phyloP scores from a whole-genome alignment of 2,113 vertebrate species.

The Indicator indicator region DNA sequence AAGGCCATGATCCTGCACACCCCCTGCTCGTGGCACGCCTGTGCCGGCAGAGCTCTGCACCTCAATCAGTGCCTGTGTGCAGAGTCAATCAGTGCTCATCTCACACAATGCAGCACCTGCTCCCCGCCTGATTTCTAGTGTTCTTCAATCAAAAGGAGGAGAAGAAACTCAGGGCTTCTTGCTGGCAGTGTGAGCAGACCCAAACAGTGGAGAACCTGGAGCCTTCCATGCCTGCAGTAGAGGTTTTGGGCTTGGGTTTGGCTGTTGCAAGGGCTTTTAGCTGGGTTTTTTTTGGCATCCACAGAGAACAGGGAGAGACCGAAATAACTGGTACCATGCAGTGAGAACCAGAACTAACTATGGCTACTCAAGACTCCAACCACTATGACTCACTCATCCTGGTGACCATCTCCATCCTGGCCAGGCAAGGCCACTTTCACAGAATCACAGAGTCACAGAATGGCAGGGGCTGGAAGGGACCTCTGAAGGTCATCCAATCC shows the following conservation, averaged over 20 bases:
- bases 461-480: too few species aligned
- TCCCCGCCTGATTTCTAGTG: conserved; percentile 78
- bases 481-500: too few species aligned
- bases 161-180: conserved; percentile 38
- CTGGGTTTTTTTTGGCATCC: background rate
- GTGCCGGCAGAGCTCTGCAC: conserved; percentile 34
- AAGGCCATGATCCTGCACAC: conserved; percentile 7
- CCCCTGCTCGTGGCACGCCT: background rate
- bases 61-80: conserved; percentile 73
- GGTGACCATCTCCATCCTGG: background rate
- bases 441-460: too few species aligned
- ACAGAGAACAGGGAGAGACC: background rate
- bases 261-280: background rate
- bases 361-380: background rate
- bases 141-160: conserved; percentile 78
- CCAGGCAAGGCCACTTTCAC: background rate
- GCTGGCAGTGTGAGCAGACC: conserved; percentile 52
- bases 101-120: conserved; percentile 78
- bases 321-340: background rate
- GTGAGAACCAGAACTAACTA: conserved; percentile 16
- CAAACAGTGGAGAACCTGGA: conserved; percentile 49
- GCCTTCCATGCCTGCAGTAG: rapidly evolving
- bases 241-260: background rate
- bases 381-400: background rate
- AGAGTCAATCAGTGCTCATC: conserved; percentile 79